phyloP scores from a whole-genome alignment of 1,140 invertebrate genomes.

The Dendrolimus punctatus region DNA sequence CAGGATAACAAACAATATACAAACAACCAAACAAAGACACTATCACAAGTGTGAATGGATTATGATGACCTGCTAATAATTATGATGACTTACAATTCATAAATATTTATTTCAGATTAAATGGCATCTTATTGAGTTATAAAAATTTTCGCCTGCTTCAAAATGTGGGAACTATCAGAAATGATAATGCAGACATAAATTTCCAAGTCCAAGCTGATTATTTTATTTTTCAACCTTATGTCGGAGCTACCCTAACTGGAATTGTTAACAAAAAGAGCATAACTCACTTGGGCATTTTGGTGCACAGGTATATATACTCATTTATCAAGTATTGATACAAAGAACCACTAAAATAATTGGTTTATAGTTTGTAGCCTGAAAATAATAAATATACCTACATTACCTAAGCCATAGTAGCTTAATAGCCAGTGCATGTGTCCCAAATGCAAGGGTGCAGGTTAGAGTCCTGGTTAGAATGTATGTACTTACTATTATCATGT shows the following conservation, averaged over 20 bases:
- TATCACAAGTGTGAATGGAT: no score
- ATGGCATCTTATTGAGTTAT: constrained; percentile 76
- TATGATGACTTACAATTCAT: background rate
- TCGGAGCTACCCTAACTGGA: constrained; percentile 69
- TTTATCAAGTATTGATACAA: background rate
- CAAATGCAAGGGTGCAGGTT: no score
- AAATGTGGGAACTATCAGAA: constrained; percentile 67
- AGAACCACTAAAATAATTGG: no score
- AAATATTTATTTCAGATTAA: constrained; percentile 52
- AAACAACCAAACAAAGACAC: no score
- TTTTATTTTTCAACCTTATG: constrained; percentile 73
- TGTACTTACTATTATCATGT: no score
- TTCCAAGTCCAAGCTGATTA: constrained; percentile 77
- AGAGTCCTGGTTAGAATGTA: no score
- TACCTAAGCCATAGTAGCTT: no score
- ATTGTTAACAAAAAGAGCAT: constrained; percentile 75
- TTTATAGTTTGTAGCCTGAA: no score
- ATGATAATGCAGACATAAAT: constrained; percentile 74
- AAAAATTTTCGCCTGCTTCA: constrained; percentile 75
- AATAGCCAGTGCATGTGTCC: no score
- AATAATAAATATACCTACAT: no score
- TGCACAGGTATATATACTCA: constrained; percentile 67
- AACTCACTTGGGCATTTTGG: constrained; percentile 75
- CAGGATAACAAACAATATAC: no score
- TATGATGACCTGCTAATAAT: no score